Evolutionary conservation across 1,140 invertebrate species (phyloP), one percentile per base, ranked within the genome.

Genomic region (Homarus americanus): DNA sequence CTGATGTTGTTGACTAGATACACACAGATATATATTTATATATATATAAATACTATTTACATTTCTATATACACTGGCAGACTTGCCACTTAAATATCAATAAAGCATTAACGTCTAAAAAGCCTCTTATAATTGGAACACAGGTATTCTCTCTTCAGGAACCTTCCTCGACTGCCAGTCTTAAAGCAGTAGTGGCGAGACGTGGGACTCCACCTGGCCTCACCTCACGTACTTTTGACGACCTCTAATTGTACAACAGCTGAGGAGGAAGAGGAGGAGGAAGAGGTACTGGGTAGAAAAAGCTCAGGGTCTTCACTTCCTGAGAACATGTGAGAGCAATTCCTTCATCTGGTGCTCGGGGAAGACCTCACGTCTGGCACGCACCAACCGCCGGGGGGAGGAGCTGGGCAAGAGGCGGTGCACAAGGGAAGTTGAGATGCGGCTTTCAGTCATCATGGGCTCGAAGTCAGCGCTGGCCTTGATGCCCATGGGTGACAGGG

Each of bases 401-500:
- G 58, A 28, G 17, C 53, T 24, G 1, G 84, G 84, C 41, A 87
- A 24, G 12, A 87, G 2, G 73, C 84, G 84, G 20, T 63, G 72
- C 4, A 85, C 41, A 9, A 44, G 1, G 20, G 73, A 41, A 32
- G 28, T 34, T 12, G 49, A 34, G 0, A 24, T 28, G 20, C 73
- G 72, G 17, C 49, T 63, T 49, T 87, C 84, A 38, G 44, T 78
- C 84, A 78, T 87, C 84, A 87, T 87, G 10, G 84, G 84, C 49
- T 87, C 84, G 84, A 87, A 87, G 84, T 87, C 84, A n/a, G 84
- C 84, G 40, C 84, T 87, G 10, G 84, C 40, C 49, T 87, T 87
- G 84, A 87, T 87, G 49, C 84, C 84, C 1, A 53, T 32, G 34
- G 84, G 84, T 36, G 28, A n/a, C 7, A 24, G 17, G 28, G 40